phyloP scores from a whole-genome alignment of 2,113 vertebrate species.

The Gallinago jamesoni region DNA sequence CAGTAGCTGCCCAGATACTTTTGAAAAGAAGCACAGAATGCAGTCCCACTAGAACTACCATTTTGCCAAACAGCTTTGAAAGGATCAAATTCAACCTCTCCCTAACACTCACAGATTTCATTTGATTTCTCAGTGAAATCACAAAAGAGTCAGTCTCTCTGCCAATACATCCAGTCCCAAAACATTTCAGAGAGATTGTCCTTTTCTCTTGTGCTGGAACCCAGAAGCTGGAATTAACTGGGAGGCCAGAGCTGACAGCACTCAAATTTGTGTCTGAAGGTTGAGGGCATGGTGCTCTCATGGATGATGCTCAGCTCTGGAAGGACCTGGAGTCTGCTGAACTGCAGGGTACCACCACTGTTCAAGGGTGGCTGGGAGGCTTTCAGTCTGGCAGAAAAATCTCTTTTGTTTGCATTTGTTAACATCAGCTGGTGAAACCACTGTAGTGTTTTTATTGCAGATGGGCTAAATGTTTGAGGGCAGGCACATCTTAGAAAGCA shows the following conservation, averaged over 20 bases:
- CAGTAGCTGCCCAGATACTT: not conserved
- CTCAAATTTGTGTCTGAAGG: not conserved
- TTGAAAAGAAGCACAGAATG: not conserved
- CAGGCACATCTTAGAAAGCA: not conserved
- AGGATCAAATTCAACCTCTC: not conserved
- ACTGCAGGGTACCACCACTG: not conserved
- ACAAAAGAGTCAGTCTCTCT: not conserved
- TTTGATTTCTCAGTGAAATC: not conserved
- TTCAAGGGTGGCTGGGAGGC: not conserved
- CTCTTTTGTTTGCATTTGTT: not conserved
- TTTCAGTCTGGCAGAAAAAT: not conserved
- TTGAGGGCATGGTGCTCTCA: not conserved
- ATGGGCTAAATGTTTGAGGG: not conserved
- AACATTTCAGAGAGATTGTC: not conserved
- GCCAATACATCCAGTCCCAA: not conserved
- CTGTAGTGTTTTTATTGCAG: not conserved
- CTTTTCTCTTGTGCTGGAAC: not conserved
- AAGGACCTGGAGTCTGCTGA: not conserved
- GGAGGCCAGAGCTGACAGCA: not conserved
- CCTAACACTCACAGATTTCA: not conserved
- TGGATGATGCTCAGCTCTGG: not conserved
- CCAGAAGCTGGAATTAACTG: not conserved
- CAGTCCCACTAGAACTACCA: not conserved
- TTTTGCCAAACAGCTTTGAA: not conserved
- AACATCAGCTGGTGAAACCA: not conserved